Conservation (phyloP, 2,113 vertebrate species). For the Myotis davidii region DNA sequence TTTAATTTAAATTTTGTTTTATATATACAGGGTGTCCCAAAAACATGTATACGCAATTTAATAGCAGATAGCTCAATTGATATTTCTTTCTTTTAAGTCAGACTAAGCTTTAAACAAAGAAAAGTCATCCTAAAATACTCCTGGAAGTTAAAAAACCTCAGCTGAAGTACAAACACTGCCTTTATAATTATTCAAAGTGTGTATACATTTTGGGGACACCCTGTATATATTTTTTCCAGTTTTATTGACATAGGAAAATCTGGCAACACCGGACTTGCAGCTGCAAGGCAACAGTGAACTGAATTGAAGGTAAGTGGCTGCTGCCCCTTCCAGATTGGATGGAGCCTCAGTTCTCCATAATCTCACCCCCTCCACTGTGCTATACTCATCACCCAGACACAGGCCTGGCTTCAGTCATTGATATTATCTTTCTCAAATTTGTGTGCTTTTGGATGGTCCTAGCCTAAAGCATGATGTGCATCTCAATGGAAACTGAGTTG, state of each 20-base stretch:
- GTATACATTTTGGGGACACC: no score
- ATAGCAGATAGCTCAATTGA: no score
- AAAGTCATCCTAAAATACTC: no score
- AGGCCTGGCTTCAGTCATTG: neutral
- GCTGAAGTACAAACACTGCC: no score
- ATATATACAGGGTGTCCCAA: no score
- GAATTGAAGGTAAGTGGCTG: neutral
- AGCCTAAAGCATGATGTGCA: neutral
- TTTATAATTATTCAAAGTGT: no score
- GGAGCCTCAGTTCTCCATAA: neutral
- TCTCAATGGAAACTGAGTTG: neutral
- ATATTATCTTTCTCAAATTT: neutral
- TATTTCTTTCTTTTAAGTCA: no score
- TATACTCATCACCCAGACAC: no score
- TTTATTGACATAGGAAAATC: neutral
- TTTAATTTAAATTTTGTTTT: neutral
- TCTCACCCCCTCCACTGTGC: fast-evolving
- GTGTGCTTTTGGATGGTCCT: neutral
- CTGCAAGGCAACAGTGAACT: neutral
- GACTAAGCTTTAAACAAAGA: no score
- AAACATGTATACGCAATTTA: no score
- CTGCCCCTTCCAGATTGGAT: neutral
- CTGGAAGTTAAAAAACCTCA: no score
- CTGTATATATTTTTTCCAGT: neutral
- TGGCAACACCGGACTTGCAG: neutral